A percentile compares a stretch with the other conserved stretches of the same genome.
These are phyloP conservation scores for Psittacula derbiana DNA, from an alignment of 2,797 vertebrate genomes.

Conservation along the genomic window DNA sequence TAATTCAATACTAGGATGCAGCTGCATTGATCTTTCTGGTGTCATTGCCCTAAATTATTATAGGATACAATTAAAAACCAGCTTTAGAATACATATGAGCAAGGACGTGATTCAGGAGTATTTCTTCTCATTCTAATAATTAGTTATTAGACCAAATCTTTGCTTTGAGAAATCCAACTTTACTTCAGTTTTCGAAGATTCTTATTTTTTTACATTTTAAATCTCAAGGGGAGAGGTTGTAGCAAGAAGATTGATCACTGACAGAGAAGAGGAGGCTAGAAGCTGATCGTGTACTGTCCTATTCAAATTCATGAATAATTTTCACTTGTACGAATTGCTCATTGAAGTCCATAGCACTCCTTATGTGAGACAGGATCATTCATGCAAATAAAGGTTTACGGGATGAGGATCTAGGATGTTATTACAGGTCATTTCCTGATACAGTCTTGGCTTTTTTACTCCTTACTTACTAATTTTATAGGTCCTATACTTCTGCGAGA, in stretches of 20 bases:
- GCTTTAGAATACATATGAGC: neutral
- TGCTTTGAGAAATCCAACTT: neutral
- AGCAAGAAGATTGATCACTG: neutral
- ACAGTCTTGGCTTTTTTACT: neutral
- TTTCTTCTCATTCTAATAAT: neutral
- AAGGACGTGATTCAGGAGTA: neutral
- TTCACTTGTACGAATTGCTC: constrained; percentile 7
- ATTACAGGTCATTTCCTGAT: constrained; percentile 14
- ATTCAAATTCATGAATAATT: constrained; percentile 56
- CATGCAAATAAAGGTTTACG: constrained; percentile 10
- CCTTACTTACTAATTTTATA: constrained; percentile 23
- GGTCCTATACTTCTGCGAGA: constrained; percentile 1
- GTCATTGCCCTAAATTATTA: constrained; percentile 35
- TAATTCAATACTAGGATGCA: constrained; percentile 2
- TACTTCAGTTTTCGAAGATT: neutral
- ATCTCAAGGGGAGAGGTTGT: neutral
- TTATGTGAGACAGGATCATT: constrained; percentile 29
- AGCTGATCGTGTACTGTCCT: neutral
- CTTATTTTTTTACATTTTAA: neutral
- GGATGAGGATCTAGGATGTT: neutral
- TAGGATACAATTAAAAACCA: neutral
- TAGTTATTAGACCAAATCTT: neutral
- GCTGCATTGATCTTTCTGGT: constrained; percentile 26
- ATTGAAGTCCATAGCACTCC: neutral
- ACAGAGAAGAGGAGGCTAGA: neutral